Base-by-base conservation (phyloP, 2,113 vertebrate genomes). In the Podarcis raffonei region DNA sequence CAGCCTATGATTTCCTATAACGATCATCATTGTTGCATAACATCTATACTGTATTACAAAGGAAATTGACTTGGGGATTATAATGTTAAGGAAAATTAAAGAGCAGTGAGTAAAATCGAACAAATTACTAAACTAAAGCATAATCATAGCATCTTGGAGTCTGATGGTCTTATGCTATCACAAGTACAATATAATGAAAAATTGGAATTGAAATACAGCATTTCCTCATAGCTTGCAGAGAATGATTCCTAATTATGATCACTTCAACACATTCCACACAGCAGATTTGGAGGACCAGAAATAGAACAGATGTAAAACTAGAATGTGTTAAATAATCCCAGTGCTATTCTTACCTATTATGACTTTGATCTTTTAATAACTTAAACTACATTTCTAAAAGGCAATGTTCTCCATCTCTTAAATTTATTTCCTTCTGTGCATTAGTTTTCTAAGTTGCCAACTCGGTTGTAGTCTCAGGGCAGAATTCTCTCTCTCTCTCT, bases 231-330 rank as follows among this genome's bases (percentile, higher is more conserved):
- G 20, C 81, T 81, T 94, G 69, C 91, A 91, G 78, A 86, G 94
- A 92, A 71, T 30, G 27, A 87, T 88, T 96, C 79, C 91, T 92
- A 95, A 95, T 96, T 95, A 95, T 91, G 90, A 93, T 89, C 74
- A 81, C 69, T 95, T 94, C 82, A 92, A 35, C 81, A 93, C 84
- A 89, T 94, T 87, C 88, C 91, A 89, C 91, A 84, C 5, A 92
- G 92, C 92, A 96, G 90, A 92, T 95, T 91, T 92, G 85, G 83
- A 94, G 81, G 23, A 23, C 90, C 37, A 68, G 81, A 94, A 96
- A 93, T 94, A 96, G 92, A 59, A 93, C 30, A 91, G 91, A 93
- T 53, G 92, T 94, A 91, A 92, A 95, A 92, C 81, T 90, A 92
- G 85, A 88, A 95, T 94, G 92, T 92, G 62, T 89, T 94, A 90